Evolutionary conservation across 2,797 vertebrate species (phyloP), one percentile per base, ranked within the genome.

Genomic region (Bovichtus diacanthus): DNA sequence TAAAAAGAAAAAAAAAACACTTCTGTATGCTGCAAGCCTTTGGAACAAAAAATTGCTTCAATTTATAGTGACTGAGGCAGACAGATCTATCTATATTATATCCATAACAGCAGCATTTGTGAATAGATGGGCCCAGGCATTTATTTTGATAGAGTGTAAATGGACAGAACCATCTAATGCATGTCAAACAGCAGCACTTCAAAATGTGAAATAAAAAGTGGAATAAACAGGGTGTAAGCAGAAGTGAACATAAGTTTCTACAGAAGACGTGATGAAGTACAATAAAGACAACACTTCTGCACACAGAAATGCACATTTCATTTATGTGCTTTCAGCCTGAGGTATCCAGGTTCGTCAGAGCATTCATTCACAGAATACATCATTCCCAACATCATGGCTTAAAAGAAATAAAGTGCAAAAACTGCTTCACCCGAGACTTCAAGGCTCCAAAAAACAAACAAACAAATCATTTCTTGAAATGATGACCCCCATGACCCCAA

Each of bases 111-210:
- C 73, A 63, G 78, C 53, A 19, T 83, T 84, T 77, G 76, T 59
- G 74, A 60, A 77, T 63, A 80, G 76, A 85, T 76, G 73, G 76
- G 65, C 44, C 9, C 1, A 0, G 68, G 70, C 76, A 89, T 88
- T 86, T 87, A 86, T 84, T 92, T 87, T 89, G 85, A 89, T 88
- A 70, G 74, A 77, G 72, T 72, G 74, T 85, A 76, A 83, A 86
- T 76, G 80, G 83, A 86, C 70, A 85, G 75, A 74, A 44, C 16
- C 85, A 27, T 82, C 58, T 74, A 84, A 85, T 85, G 87, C 90
- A 91, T 88, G 84, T 88, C 77, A 92, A 92, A 87, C 67, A 92
- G 87, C 65, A 68, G 65, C 9, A 5, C 54, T 77, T 70, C 67
- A 50, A 61, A 81, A 65, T 25, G 34, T 8, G 74, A 84, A 83